Conservation (phyloP, 2,797 vertebrate species). For the Fistularia commersonii region DNA sequence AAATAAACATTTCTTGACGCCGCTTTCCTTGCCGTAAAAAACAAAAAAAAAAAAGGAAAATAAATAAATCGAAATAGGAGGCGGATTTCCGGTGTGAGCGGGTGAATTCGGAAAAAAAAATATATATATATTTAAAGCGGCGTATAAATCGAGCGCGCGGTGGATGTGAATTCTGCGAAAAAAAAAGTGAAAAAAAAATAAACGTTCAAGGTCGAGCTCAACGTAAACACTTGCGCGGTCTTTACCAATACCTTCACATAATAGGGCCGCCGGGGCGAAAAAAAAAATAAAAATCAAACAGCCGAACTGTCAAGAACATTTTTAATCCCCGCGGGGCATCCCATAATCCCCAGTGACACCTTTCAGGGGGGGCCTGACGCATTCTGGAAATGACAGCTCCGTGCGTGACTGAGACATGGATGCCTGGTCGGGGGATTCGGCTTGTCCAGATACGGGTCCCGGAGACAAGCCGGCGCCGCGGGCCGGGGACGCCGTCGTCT, state of each 20-base stretch:
- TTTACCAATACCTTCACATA: no score
- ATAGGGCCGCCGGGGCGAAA: no score
- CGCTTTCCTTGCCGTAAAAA: conserved; percentile 4
- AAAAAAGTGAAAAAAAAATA: no score
- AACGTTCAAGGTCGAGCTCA: no score
- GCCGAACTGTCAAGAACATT: conserved; percentile 29
- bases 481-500: conserved; percentile 41
- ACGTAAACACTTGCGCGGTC: no score
- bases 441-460: conserved; percentile 50
- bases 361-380: conserved; percentile 7
- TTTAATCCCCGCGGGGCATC: conserved; percentile 24
- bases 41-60: not conserved
- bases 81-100: no score
- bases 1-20: conserved; percentile 5
- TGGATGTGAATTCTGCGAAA: no score
- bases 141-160: no score
- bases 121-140: no score
- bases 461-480: conserved; percentile 42
- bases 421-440: conserved; percentile 33
- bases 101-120: no score
- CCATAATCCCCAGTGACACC: conserved; percentile 39
- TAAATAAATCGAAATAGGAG: not conserved
- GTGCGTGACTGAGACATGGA: conserved; percentile 52
- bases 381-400: conserved; percentile 4
- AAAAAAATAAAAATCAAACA: no score